Conservation (phyloP, 1,140 invertebrate species). For the Trichonephila clavata region DNA sequence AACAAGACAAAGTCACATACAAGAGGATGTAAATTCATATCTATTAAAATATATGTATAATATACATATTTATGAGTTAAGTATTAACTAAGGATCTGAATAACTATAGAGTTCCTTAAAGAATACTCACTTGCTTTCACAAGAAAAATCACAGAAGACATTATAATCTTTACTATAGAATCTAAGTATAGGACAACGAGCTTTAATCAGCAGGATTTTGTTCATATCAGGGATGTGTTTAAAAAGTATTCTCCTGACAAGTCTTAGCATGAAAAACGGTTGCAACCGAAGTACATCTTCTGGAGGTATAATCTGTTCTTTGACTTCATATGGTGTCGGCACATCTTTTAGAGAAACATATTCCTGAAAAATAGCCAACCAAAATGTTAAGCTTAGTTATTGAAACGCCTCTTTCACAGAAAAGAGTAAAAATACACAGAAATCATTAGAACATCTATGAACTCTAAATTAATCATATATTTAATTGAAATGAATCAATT, state of each 20-base stretch:
- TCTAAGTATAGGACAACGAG: constrained; percentile 45
- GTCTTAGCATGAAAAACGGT: constrained; percentile 1
- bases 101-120: too few species aligned
- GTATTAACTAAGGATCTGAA: too few species aligned
- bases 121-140: constrained; percentile 51
- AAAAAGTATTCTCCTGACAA: constrained; percentile 26
- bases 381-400: too few species aligned
- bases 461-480: too few species aligned
- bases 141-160: constrained; percentile 61
- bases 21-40: too few species aligned
- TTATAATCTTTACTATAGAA: constrained; percentile 54
- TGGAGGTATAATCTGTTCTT: not conserved
- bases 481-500: too few species aligned
- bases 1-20: too few species aligned
- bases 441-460: too few species aligned
- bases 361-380: not conserved
- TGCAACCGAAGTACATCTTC: not conserved
- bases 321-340: not conserved
- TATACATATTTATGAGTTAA: too few species aligned
- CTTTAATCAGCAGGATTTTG: constrained; percentile 45
- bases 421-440: too few species aligned
- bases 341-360: constrained; percentile 44
- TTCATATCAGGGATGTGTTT: constrained; percentile 38
- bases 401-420: too few species aligned
- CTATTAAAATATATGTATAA: too few species aligned